Conservation (phyloP, 2,797 vertebrate species). For the Hapalemur alaotrensis region DNA sequence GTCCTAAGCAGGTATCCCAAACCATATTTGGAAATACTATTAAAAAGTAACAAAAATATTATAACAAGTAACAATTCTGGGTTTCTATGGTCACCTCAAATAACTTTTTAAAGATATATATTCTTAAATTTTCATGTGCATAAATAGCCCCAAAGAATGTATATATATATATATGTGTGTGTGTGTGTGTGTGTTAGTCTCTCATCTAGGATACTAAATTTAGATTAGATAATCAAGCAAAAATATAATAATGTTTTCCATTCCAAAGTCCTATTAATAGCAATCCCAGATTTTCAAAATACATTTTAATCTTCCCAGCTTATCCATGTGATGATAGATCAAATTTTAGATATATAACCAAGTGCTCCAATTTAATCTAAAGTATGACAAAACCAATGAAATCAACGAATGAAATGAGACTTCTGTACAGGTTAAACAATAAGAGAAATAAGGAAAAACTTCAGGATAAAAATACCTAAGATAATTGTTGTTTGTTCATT, state of each 20-base stretch:
- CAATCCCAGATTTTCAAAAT: conserved; percentile 53
- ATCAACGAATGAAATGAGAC: conserved; percentile 6
- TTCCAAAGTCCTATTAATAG: conserved; percentile 46
- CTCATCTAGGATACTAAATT: conserved; percentile 48
- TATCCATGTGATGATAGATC: neutral
- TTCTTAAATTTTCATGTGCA: conserved; percentile 25
- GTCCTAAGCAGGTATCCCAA: conserved; percentile 27
- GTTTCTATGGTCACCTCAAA: neutral
- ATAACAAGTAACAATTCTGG: conserved; percentile 24
- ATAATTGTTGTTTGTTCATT: neutral
- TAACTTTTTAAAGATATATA: conserved; percentile 44
- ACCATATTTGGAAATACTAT: conserved; percentile 24
- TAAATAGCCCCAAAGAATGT: neutral
- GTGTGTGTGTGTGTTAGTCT: neutral
- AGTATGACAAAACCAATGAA: conserved; percentile 8
- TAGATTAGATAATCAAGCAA: conserved; percentile 43
- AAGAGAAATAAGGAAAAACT: conserved; percentile 40
- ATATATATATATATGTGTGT: too few relatives aligned
- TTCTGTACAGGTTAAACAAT: conserved; percentile 20
- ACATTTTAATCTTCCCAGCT: conserved; percentile 56
- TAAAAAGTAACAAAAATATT: too few relatives aligned
- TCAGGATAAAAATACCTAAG: conserved; percentile 42
- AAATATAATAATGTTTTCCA: conserved; percentile 47
- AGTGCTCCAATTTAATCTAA: conserved; percentile 48
- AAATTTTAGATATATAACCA: conserved; percentile 43